Percentiles rank a stretch among this genome's conserved stretches.
Evolutionary conservation across 2,113 vertebrate species (phyloP).

Genomic region (Brachyhypopomus occidentalis): DNA sequence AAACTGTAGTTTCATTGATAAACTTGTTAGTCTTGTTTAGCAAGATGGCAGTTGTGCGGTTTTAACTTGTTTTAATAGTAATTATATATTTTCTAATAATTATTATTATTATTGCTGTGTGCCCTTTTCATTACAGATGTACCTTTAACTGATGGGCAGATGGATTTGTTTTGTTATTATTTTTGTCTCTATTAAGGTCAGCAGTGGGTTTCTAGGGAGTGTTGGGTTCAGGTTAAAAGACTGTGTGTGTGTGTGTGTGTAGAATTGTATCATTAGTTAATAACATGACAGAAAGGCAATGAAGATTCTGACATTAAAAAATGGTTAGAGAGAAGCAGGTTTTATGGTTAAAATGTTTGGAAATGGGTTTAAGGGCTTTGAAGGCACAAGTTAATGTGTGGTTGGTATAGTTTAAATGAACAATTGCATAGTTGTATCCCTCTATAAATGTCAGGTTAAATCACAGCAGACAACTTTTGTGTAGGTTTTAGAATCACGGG

Average conservation of each 20-base stretch:
- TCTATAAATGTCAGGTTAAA: background rate
- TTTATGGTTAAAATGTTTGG: background rate
- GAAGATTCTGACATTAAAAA: no score
- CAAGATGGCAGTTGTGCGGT: background rate
- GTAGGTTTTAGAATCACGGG: background rate
- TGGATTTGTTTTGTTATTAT: constrained; percentile 13
- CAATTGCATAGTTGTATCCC: background rate
- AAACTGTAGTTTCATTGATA: background rate
- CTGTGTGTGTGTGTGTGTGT: background rate
- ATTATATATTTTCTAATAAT: background rate
- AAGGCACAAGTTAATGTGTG: background rate
- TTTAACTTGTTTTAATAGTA: background rate
- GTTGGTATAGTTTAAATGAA: background rate
- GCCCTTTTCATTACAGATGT: background rate
- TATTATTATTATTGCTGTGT: no score
- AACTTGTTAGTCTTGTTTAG: constrained; percentile 27
- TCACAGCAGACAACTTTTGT: background rate
- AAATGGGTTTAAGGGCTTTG: no score
- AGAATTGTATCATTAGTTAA: background rate
- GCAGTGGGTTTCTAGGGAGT: constrained; percentile 8
- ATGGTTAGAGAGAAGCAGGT: background rate
- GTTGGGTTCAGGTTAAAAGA: background rate
- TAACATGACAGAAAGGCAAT: no score
- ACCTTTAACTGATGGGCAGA: background rate
- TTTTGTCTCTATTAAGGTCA: background rate